Evolutionary conservation across 1,140 invertebrate genomes (phyloP).

Genomic region (Drosophila repleta): DNA sequence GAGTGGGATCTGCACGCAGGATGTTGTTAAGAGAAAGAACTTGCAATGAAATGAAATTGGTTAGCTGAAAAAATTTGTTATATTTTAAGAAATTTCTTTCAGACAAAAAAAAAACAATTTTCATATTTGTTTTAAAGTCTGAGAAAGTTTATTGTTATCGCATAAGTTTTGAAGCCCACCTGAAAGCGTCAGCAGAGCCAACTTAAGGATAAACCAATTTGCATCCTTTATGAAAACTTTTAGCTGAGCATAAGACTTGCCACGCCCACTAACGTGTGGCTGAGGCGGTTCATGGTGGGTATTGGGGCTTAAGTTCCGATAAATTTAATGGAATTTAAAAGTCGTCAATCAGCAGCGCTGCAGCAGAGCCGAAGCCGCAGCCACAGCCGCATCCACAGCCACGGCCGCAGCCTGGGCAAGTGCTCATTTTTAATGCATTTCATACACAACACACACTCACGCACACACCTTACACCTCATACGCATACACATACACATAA

Average conservation of each 20-base stretch:
- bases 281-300: neutral
- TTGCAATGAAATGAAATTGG: too few species aligned
- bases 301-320: slow-evolving; percentile 55
- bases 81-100: too few species aligned
- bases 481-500: slow-evolving; percentile 19
- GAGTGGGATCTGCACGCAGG: too few species aligned
- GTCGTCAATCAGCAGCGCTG: slow-evolving; percentile 55
- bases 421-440: slow-evolving; percentile 54
- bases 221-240: slow-evolving; percentile 14
- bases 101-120: too few species aligned
- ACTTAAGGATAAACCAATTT: slow-evolving; percentile 3
- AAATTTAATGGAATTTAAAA: slow-evolving; percentile 75
- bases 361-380: slow-evolving; percentile 1
- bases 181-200: neutral
- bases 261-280: neutral
- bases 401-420: slow-evolving; percentile 4
- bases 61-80: too few species aligned
- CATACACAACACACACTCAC: slow-evolving; percentile 10
- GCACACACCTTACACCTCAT: neutral
- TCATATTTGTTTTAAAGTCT: neutral
- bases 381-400: too few species aligned
- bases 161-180: neutral
- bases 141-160: neutral
- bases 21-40: too few species aligned
- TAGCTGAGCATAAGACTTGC: neutral